These are phyloP conservation scores for Argyrosomus japonicus DNA, from an alignment of 2,113 vertebrate species.

Conservation along the genomic window DNA sequence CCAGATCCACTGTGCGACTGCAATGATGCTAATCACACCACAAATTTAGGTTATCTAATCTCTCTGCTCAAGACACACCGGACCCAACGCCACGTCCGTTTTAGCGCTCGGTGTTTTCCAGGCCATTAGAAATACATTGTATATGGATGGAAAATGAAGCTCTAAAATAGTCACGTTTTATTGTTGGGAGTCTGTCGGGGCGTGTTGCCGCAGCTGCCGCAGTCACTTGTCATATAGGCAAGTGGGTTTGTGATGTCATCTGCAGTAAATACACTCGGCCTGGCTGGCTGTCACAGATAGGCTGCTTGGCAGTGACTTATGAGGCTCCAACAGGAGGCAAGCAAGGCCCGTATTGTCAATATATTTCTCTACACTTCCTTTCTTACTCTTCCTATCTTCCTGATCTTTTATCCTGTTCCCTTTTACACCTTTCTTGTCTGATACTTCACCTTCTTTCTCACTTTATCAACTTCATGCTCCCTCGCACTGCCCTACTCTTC, in stretches of 20 bases:
- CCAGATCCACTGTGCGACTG: conserved; percentile 58
- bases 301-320: conserved; percentile 53
- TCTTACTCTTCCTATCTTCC: conserved; percentile 3
- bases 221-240: conserved; percentile 75
- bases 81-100: conserved; percentile 10
- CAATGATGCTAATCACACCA: conserved; percentile 47
- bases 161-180: conserved; percentile 74
- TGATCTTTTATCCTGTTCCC: conserved; percentile 45
- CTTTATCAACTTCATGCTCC: conserved; percentile 41
- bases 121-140: conserved; percentile 23
- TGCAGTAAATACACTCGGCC: conserved; percentile 75
- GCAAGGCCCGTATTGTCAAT: not conserved
- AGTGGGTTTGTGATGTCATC: conserved; percentile 75
- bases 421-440: conserved; percentile 24
- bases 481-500: not conserved
- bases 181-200: conserved; percentile 52
- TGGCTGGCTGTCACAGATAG: conserved; percentile 60
- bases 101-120: conserved; percentile 48
- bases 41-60: conserved; percentile 66
- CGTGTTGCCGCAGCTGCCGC: conserved; percentile 76
- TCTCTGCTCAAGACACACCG: conserved; percentile 7
- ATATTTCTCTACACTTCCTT: conserved; percentile 25
- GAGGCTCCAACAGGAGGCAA: conserved; percentile 43
- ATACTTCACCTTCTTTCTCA: conserved; percentile 36
- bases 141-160: conserved; percentile 56